A percentile compares a stretch with the other conserved stretches of the same genome.
phyloP scores from a whole-genome alignment of 2,797 vertebrate genomes.

The Taeniopygia guttata region DNA sequence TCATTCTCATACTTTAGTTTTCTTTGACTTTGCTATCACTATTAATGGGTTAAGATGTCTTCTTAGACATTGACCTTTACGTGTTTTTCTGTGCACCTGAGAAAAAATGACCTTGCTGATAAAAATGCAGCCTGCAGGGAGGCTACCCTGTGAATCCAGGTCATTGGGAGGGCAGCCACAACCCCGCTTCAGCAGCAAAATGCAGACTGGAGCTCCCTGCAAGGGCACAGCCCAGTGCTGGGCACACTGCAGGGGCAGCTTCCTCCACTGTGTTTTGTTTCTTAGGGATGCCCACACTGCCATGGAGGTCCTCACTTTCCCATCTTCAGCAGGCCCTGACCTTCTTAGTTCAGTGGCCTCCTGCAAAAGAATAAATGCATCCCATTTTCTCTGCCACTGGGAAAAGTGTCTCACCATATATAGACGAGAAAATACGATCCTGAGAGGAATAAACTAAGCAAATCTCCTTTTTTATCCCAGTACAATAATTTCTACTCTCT shows the following conservation, averaged over 20 bases:
- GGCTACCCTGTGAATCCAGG: neutral
- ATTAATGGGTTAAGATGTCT: neutral
- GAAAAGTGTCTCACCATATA: neutral
- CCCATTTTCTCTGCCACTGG: neutral
- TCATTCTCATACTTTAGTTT: neutral
- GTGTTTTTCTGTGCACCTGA: neutral
- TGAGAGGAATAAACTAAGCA: neutral
- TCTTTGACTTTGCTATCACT: neutral
- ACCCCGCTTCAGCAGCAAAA: neutral
- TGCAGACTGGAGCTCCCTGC: neutral
- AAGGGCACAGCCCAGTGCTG: neutral
- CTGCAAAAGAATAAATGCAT: neutral
- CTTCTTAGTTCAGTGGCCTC: neutral
- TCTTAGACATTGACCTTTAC: neutral
- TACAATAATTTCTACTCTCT: neutral
- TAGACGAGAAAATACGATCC: rapidly evolving
- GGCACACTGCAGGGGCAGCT: neutral
- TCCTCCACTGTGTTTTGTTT: rapidly evolving
- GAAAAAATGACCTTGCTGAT: neutral
- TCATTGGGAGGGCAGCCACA: neutral
- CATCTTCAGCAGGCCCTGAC: neutral
- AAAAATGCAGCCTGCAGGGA: neutral
- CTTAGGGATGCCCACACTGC: neutral
- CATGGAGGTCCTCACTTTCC: rapidly evolving
- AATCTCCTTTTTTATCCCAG: neutral